These are phyloP conservation scores for Drosophila burlai DNA, from an alignment of 1,140 invertebrate species.

Conservation along the genomic window DNA sequence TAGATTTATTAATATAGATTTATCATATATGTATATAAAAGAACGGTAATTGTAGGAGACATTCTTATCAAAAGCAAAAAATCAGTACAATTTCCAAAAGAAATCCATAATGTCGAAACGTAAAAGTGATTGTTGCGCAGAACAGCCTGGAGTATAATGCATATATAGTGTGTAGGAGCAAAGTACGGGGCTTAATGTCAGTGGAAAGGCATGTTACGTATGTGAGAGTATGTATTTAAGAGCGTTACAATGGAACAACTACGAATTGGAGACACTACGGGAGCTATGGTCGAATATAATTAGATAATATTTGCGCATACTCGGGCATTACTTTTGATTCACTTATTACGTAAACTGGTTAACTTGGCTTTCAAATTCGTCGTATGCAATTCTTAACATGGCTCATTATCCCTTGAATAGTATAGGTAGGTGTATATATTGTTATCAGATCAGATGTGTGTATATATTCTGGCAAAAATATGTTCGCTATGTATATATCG, in stretches of 20 bases:
- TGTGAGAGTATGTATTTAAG: not conserved
- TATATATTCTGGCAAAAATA: slow-evolving; percentile 76
- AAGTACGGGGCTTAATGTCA: slow-evolving; percentile 38
- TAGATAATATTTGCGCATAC: slow-evolving; percentile 33
- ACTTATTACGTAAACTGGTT: slow-evolving; percentile 49
- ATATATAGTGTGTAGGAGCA: slow-evolving; percentile 1
- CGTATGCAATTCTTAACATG: slow-evolving; percentile 56
- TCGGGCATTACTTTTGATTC: slow-evolving; percentile 19
- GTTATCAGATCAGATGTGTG: slow-evolving; percentile 47
- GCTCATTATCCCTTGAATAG: slow-evolving; percentile 35
- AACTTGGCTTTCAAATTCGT: slow-evolving; percentile 76
- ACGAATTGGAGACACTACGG: slow-evolving; percentile 37
- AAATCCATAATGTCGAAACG: slow-evolving; percentile 40
- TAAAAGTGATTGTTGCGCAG: slow-evolving; percentile 57
- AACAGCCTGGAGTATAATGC: slow-evolving; percentile 37
- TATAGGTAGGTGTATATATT: slow-evolving; percentile 37
- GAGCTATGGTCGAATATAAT: slow-evolving; percentile 39
- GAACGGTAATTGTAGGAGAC: slow-evolving; percentile 23
- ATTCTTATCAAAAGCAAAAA: slow-evolving; percentile 54
- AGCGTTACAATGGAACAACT: slow-evolving; percentile 45
- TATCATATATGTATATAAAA: slow-evolving; percentile 39
- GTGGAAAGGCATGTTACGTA: slow-evolving; percentile 31
- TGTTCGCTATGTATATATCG: slow-evolving; percentile 39
- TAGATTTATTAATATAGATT: slow-evolving; percentile 33
- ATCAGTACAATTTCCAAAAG: slow-evolving; percentile 68